phyloP scores from a whole-genome alignment of 2,113 vertebrate species.

The Falco punctatus region DNA sequence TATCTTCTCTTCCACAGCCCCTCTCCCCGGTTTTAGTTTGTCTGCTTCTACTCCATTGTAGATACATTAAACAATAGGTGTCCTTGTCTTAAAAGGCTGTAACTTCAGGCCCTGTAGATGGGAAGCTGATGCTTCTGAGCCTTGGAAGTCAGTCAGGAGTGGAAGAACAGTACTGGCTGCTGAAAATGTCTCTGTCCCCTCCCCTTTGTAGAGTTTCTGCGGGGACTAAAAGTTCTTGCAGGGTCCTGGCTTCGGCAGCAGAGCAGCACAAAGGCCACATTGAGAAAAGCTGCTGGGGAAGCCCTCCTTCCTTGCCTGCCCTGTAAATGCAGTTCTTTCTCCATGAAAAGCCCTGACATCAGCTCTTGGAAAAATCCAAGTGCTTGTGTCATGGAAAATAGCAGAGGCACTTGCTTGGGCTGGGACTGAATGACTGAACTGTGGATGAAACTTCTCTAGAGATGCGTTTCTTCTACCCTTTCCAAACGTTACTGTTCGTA shows the following conservation, averaged over 20 bases:
- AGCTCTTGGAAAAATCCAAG: conserved; percentile 81
- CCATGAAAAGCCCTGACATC: conserved; percentile 80
- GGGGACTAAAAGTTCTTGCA: conserved; percentile 65
- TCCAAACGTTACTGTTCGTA: neutral
- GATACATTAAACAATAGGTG: conserved; percentile 22
- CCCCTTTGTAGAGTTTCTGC: conserved; percentile 51
- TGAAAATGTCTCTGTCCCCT: conserved; percentile 23
- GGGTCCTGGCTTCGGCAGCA: conserved; percentile 68
- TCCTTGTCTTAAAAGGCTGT: conserved; percentile 34
- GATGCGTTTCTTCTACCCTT: conserved; percentile 35
- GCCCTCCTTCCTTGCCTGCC: conserved; percentile 73
- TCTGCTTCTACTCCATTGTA: neutral
- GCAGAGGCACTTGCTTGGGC: conserved; percentile 69
- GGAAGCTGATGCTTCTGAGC: conserved; percentile 27
- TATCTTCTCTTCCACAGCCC: neutral
- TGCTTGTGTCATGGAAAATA: conserved; percentile 77
- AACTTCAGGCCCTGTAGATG: conserved; percentile 30
- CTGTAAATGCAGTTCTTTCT: conserved; percentile 80
- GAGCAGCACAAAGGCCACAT: conserved; percentile 78
- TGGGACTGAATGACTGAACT: conserved; percentile 67
- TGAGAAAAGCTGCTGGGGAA: conserved; percentile 76
- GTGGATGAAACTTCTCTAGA: conserved; percentile 51
- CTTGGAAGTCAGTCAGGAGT: conserved; percentile 45
- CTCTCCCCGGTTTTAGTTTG: neutral
- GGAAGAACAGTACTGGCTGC: conserved; percentile 44